A percentile compares a stretch with the other conserved stretches of the same genome.
These are phyloP conservation scores for Molorchus minor DNA, from an alignment of 2,888 invertebrate genomes.

Conservation along the genomic window DNA sequence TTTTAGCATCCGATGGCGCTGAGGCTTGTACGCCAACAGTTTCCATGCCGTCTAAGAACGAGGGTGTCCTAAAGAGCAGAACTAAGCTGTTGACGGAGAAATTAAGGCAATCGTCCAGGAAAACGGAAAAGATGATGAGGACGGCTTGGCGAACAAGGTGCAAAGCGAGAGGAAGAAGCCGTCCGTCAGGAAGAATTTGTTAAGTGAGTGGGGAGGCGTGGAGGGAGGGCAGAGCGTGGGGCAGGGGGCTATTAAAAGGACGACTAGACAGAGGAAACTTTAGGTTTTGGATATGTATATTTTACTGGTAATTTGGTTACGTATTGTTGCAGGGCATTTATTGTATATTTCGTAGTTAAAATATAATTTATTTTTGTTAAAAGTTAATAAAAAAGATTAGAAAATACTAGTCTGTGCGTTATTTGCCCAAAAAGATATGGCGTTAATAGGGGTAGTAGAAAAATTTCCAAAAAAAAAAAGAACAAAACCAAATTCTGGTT, in stretches of 20 bases:
- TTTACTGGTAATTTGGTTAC: slow-evolving; percentile 1
- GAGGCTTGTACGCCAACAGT: background rate
- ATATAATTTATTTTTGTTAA: slow-evolving; percentile 1
- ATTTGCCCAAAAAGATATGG: too few relatives aligned
- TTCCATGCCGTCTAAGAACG: slow-evolving; percentile 4
- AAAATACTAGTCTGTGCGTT: too few relatives aligned
- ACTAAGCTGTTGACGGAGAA: slow-evolving; percentile 34
- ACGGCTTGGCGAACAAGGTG: background rate
- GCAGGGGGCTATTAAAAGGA: slow-evolving; percentile 30
- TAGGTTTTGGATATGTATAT: slow-evolving; percentile 10
- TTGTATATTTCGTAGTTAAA: background rate
- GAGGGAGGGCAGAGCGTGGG: slow-evolving; percentile 19
- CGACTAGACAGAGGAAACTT: slow-evolving; percentile 30
- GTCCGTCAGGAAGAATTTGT: slow-evolving; percentile 30
- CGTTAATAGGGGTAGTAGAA: too few relatives aligned
- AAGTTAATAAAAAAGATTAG: background rate
- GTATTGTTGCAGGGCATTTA: too few relatives aligned
- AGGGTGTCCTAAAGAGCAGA: slow-evolving; percentile 21
- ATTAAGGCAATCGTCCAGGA: slow-evolving; percentile 31
- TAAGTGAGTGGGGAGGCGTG: slow-evolving; percentile 17
- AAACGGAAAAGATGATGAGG: slow-evolving; percentile 7
- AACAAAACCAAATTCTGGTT: too few relatives aligned
- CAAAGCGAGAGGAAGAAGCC: background rate
- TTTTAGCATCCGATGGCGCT: background rate
- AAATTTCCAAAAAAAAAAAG: too few relatives aligned